These are phyloP conservation scores for Patella ulyssiponensis DNA, from an alignment of 2,888 invertebrate species.

Conservation along the genomic window DNA sequence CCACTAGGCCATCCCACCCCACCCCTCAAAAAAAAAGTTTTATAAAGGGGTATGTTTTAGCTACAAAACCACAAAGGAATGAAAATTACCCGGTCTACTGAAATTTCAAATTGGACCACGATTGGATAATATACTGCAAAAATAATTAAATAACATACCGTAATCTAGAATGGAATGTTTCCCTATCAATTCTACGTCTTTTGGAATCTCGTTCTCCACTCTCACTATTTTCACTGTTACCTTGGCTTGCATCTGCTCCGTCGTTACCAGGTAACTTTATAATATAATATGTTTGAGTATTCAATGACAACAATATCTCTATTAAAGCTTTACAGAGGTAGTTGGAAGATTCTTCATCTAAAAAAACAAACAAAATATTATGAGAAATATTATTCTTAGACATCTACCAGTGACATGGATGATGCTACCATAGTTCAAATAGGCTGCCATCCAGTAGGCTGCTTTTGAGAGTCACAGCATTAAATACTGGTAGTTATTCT, in stretches of 20 bases:
- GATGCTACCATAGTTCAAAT: no score
- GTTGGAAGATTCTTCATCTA: conserved; percentile 51
- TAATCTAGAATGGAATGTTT: conserved; percentile 59
- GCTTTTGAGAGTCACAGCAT: no score
- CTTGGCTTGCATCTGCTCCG: conserved; percentile 9
- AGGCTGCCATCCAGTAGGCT: no score
- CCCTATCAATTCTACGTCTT: conserved; percentile 57
- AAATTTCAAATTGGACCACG: no score
- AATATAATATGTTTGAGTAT: conserved; percentile 45
- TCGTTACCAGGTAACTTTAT: conserved; percentile 36
- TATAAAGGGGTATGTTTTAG: no score
- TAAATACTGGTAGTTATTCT: no score
- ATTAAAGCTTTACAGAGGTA: conserved; percentile 50
- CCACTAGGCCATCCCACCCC: no score
- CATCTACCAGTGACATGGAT: no score
- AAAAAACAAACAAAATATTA: conserved; percentile 24
- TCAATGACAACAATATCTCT: conserved; percentile 53
- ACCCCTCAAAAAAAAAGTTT: no score
- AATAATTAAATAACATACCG: conserved; percentile 39
- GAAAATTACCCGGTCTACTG: no score
- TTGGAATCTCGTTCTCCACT: conserved; percentile 55
- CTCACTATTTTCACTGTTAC: conserved; percentile 21
- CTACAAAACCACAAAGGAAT: no score
- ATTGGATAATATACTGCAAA: not conserved
- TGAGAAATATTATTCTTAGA: not conserved